Base-by-base conservation (phyloP, 2,888 invertebrate species). In the Parnassius orleans region DNA sequence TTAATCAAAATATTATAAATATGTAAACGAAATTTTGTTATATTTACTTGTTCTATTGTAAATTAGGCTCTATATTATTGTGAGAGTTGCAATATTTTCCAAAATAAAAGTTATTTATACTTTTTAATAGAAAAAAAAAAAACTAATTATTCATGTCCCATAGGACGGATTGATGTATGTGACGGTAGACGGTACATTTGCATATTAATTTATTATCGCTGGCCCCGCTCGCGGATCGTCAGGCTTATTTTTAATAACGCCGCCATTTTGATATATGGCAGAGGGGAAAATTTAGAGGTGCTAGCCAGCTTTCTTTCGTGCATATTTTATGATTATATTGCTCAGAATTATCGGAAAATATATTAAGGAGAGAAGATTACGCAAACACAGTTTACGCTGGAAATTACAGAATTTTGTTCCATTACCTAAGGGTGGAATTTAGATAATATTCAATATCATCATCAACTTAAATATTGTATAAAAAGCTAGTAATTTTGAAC, bases 231-330 rank as follows among this genome's bases (percentile, higher is more conserved):
- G 53, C 47, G 56, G 58, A 42, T 53, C 46, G 54, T 53, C 53
- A 61, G 67, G 66, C 65, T 71, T 66, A 65, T 68, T 69, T 70
- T 70, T 70, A 70, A 70, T 70, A 70, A 70, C 68, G 63, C 64
- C 61, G 61, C 67, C 61, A 69, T 70, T 68, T 60, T 70, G 70
- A 70, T 70, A 69, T 70, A 68, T 66, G 64, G 56, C 56, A 14
- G 56, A 64, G 62, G 66, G 58, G 52, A 63, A 52, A 54, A 65
- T 60, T 64, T 57, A 61, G 51, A 44, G 48, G 61, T 44, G 54
- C 57, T 63, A 61, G 42, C 56, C 42, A 11, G 46, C 54, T 55
- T 60, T 54, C 47, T 60, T 57, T 44, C 48, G 54, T 51, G 60
- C 54, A 61, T 67, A 63, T 68, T 65, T 55, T 68, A 60, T 24